Conservation (phyloP, 2,113 vertebrate genomes). For the Mixornis gularis region DNA sequence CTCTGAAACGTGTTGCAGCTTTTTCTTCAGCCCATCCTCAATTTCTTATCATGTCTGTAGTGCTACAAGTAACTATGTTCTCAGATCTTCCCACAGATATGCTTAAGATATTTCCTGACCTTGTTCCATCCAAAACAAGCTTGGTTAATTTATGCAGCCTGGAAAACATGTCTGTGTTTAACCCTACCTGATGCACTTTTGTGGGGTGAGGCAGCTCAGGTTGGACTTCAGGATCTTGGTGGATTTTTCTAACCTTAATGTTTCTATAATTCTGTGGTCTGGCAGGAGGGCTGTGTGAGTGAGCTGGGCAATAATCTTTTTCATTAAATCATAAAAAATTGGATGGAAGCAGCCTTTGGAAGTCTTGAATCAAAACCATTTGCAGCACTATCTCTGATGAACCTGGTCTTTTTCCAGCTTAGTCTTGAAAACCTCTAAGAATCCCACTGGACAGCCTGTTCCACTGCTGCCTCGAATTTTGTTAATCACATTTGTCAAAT, state of each 20-base stretch:
- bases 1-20: background rate
- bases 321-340: background rate
- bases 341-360: background rate
- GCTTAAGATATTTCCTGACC: slow-evolving; percentile 12
- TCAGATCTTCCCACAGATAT: slow-evolving; percentile 47
- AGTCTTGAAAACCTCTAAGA: background rate
- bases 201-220: background rate
- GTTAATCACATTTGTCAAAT: background rate
- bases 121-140: slow-evolving; percentile 14
- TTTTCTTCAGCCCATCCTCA: slow-evolving; percentile 5
- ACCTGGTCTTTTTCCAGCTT: background rate
- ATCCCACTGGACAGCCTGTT: background rate
- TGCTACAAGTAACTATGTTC: slow-evolving; percentile 22
- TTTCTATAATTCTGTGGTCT: background rate
- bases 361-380: background rate
- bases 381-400: background rate
- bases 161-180: background rate
- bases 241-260: background rate
- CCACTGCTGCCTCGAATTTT: background rate
- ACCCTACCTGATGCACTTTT: background rate
- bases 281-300: background rate
- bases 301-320: background rate
- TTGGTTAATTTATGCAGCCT: background rate
- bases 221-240: background rate
- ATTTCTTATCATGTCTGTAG: background rate